Percentiles rank a stretch among this genome's conserved stretches.
These are phyloP conservation scores for Phytoseiulus persimilis DNA, from an alignment of 2,888 invertebrate species.

Conservation along the genomic window DNA sequence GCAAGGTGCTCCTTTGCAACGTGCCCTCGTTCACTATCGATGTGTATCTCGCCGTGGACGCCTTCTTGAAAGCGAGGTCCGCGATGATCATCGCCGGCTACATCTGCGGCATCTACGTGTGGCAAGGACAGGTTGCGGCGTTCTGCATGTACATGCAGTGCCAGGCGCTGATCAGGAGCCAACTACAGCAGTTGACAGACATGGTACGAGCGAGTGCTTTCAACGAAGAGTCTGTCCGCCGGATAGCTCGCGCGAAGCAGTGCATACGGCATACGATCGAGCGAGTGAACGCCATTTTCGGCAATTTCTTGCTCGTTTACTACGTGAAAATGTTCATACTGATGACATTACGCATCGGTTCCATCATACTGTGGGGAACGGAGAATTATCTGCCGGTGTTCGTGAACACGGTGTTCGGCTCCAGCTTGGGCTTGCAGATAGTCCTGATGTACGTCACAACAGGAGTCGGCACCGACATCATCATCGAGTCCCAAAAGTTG, in stretches of 20 bases:
- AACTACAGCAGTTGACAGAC: background rate
- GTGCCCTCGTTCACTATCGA: background rate
- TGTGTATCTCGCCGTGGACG: background rate
- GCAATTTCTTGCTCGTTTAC: slow-evolving; percentile 12
- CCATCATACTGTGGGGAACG: slow-evolving; percentile 21
- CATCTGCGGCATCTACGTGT: slow-evolving; percentile 19
- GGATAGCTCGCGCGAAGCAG: background rate
- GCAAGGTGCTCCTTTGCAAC: background rate
- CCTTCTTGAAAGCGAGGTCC: background rate
- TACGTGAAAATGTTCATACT: slow-evolving; percentile 9
- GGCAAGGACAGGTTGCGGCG: background rate
- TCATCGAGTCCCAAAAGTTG: background rate
- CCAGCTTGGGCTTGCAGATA: background rate
- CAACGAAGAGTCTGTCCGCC: background rate
- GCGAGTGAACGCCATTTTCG: background rate
- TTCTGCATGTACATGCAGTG: slow-evolving; percentile 20
- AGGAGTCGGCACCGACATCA: background rate
- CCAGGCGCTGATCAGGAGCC: background rate
- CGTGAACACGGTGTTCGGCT: background rate
- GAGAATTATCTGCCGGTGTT: background rate
- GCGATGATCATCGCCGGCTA: background rate
- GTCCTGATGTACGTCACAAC: background rate
- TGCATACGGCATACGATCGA: background rate
- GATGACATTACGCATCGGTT: slow-evolving; percentile 20
- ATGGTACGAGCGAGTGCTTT: background rate